Evolutionary conservation across 2,113 vertebrate genomes (phyloP).

Genomic region (Desmodus rotundus): DNA sequence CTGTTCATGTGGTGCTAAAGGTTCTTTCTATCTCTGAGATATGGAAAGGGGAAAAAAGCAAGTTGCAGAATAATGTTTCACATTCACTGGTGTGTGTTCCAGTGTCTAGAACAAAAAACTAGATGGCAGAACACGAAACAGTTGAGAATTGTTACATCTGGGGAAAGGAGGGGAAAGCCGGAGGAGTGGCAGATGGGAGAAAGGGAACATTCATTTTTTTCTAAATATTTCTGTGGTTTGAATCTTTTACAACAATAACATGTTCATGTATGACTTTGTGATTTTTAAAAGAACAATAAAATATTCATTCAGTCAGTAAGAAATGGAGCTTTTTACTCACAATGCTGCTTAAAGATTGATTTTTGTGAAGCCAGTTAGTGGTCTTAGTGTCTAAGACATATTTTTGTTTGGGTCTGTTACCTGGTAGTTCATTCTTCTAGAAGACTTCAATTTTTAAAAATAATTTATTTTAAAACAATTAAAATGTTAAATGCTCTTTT

Average conservation of each 20-base stretch:
- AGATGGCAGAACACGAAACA: neutral
- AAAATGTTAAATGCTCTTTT: neutral
- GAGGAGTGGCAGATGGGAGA: neutral
- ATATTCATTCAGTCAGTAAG: constrained; percentile 36
- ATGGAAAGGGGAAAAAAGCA: neutral
- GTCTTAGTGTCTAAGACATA: constrained; percentile 8
- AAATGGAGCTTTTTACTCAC: neutral
- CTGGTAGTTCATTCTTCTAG: neutral
- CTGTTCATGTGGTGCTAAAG: neutral
- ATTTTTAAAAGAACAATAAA: constrained; percentile 46
- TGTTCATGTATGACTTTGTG: neutral
- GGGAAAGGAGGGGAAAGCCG: neutral
- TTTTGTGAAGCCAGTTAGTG: neutral
- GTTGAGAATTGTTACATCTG: constrained; percentile 9
- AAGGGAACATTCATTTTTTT: neutral
- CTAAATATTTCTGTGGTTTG: constrained; percentile 51
- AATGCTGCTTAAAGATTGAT: constrained; percentile 39
- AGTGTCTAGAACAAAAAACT: neutral
- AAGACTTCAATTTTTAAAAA: neutral
- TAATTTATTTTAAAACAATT: neutral
- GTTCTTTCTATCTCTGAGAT: neutral
- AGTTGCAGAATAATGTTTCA: neutral
- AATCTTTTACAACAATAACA: constrained; percentile 56
- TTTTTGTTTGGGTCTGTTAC: neutral
- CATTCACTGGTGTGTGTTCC: neutral